phyloP scores from a whole-genome alignment of 2,113 vertebrate species.

The Myanophis thanlyinensis region DNA sequence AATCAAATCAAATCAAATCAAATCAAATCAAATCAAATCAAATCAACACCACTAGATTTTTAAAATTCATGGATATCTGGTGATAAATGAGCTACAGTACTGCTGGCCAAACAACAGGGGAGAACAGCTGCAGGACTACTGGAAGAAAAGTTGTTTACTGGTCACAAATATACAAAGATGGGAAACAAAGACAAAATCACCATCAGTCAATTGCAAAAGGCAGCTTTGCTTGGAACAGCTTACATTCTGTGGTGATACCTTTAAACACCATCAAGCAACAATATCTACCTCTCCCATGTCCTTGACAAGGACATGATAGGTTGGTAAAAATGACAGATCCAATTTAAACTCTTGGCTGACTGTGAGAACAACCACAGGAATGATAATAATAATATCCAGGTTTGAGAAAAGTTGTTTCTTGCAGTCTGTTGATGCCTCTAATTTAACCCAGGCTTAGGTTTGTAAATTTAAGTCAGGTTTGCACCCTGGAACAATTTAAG shows the following conservation, averaged over 20 bases:
- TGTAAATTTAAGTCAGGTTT: background rate
- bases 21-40: too few species aligned
- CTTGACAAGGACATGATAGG: background rate
- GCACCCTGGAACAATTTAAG: background rate
- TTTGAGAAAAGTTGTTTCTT: too few species aligned
- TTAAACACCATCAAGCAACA: too few species aligned
- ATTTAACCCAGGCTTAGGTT: too few species aligned
- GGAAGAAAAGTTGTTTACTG: background rate
- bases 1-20: too few species aligned
- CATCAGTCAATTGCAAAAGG: too few species aligned
- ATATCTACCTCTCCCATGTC: too few species aligned
- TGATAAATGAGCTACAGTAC: background rate
- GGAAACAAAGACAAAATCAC: background rate
- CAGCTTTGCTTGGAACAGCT: too few species aligned
- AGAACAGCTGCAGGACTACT: background rate
- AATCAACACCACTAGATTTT: background rate
- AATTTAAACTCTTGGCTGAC: background rate
- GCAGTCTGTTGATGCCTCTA: too few species aligned
- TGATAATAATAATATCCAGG: too few species aligned
- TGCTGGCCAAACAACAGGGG: background rate
- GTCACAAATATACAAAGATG: background rate
- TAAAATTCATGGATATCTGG: background rate
- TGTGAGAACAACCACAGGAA: background rate
- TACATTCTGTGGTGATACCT: too few species aligned
- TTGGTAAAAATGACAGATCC: background rate